Evolutionary conservation across 2,797 vertebrate genomes (phyloP).

Genomic region (Prunella strophiata): DNA sequence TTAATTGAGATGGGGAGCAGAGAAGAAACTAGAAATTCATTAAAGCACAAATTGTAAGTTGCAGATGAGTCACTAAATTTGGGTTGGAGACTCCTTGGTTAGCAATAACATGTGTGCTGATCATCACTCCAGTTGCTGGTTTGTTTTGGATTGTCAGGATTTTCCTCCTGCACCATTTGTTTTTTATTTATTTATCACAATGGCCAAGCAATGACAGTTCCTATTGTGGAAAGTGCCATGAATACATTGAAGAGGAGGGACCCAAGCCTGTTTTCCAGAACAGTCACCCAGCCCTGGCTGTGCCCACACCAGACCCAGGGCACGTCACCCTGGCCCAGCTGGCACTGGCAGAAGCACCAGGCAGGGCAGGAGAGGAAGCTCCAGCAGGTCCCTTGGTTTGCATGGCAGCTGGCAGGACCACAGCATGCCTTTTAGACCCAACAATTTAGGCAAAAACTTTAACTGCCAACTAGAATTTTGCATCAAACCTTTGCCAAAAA

Average conservation of each 20-base stretch:
- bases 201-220: neutral
- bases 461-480: neutral
- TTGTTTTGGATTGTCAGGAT: neutral
- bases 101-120: neutral
- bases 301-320: neutral
- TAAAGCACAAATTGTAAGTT: neutral
- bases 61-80: neutral
- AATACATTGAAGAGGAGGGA: neutral
- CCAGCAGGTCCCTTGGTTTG: neutral
- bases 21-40: neutral
- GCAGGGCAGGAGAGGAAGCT: neutral
- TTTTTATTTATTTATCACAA: neutral
- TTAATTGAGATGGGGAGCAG: neutral
- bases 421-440: neutral
- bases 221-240: neutral
- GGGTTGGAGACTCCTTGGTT: neutral
- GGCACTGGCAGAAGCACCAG: neutral
- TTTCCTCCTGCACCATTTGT: rapidly evolving
- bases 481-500: neutral
- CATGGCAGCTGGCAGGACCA: neutral
- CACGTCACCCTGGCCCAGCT: neutral
- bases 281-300: neutral
- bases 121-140: neutral
- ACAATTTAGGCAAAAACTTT: neutral
- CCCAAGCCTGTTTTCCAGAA: neutral